Percentiles rank a stretch among this genome's conserved stretches.
Evolutionary conservation across 1,140 invertebrate genomes (phyloP).

Genomic region (Medauroidea extradentata): DNA sequence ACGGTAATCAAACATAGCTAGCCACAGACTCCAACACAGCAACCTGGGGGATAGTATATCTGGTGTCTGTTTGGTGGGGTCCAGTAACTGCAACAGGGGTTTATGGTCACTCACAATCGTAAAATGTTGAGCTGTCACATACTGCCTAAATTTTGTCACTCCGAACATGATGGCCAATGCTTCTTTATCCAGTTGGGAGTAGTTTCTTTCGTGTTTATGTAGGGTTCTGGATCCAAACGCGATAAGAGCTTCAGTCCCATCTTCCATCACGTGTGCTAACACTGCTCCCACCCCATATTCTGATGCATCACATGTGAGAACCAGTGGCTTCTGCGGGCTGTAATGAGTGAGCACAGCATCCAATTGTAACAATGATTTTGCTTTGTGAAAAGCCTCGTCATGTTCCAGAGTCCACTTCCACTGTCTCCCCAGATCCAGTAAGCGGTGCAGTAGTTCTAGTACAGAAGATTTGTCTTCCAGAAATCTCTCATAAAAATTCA

Average conservation of each 20-base stretch:
- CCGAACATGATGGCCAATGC: slow-evolving; percentile 20
- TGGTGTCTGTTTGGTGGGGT: slow-evolving; percentile 26
- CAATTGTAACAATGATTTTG: slow-evolving; percentile 22
- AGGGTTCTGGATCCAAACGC: slow-evolving; percentile 16
- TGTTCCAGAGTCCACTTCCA: slow-evolving; percentile 18
- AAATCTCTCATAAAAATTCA: slow-evolving; percentile 39
- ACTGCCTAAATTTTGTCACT: slow-evolving; percentile 39
- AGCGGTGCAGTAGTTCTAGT: not conserved
- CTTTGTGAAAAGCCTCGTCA: slow-evolving; percentile 27
- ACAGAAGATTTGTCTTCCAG: slow-evolving; percentile 20
- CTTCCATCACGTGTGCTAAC: slow-evolving; percentile 10
- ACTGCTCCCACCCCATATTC: slow-evolving; percentile 14
- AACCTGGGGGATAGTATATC: slow-evolving; percentile 23
- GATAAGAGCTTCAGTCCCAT: slow-evolving; percentile 27
- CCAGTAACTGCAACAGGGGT: slow-evolving; percentile 30
- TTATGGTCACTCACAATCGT: slow-evolving; percentile 41
- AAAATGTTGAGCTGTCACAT: slow-evolving; percentile 37
- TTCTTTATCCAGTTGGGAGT: slow-evolving; percentile 22
- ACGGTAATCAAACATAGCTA: not conserved
- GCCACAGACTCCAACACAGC: not conserved
- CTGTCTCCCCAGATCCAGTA: not conserved
- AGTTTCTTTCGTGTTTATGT: slow-evolving; percentile 13
- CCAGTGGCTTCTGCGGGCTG: slow-evolving; percentile 2
- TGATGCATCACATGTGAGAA: slow-evolving; percentile 16
- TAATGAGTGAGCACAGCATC: slow-evolving; percentile 8